phyloP scores from a whole-genome alignment of 2,888 invertebrate genomes.

The Leucania comma region DNA sequence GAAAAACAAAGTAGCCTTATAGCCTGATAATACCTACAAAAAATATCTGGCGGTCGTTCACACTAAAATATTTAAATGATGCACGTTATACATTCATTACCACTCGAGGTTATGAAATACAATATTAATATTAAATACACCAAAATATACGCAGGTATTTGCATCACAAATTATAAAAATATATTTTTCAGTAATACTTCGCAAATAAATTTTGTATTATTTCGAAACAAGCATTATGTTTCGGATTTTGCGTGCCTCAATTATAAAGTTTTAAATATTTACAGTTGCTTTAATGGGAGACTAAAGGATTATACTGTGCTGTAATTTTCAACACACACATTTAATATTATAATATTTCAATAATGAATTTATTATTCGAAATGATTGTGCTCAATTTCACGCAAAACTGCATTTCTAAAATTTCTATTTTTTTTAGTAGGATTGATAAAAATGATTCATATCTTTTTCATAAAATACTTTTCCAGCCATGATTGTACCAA shows the following conservation, averaged over 20 bases:
- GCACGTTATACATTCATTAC: neutral
- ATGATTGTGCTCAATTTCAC: neutral
- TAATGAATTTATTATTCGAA: too few species aligned
- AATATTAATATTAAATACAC: neutral
- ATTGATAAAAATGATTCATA: too few species aligned
- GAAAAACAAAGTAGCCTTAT: neutral
- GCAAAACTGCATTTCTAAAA: too few species aligned
- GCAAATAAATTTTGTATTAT: neutral
- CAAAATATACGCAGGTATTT: conserved; percentile 2
- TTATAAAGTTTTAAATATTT: neutral
- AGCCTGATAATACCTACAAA: neutral
- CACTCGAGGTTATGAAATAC: neutral
- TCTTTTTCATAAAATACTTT: neutral
- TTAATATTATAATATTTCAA: neutral
- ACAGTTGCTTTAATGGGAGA: too few species aligned
- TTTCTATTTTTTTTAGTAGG: too few species aligned
- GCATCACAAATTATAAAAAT: neutral
- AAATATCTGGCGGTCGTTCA: neutral
- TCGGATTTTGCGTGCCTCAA: neutral
- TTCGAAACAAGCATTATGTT: neutral
- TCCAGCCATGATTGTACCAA: neutral
- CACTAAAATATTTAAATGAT: conserved; percentile 24
- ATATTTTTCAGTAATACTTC: neutral
- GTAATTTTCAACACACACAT: neutral
- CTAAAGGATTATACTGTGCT: neutral